These are phyloP conservation scores for Eristalis arbustorum DNA, from an alignment of 2,888 invertebrate species.

Conservation along the genomic window DNA sequence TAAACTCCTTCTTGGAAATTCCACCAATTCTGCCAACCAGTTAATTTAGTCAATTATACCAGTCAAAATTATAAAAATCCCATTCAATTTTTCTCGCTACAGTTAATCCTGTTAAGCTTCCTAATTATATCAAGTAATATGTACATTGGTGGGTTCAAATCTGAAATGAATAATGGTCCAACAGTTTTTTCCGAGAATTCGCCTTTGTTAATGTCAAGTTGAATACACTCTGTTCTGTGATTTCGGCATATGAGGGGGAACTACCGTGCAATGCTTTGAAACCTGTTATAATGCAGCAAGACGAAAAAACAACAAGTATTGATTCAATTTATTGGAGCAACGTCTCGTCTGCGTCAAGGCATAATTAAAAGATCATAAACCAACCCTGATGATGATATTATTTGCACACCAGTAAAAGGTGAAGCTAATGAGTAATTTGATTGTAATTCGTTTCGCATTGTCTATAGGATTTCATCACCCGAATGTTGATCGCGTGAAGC, in stretches of 20 bases:
- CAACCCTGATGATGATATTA: neutral
- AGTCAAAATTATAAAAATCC: too few species aligned
- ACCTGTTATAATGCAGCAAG: neutral
- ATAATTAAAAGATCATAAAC: conserved; percentile 18
- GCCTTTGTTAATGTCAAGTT: neutral
- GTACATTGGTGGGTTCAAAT: too few species aligned
- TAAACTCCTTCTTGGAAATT: too few species aligned
- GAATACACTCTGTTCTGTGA: neutral
- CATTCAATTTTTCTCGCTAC: too few species aligned
- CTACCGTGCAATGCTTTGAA: neutral
- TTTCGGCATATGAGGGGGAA: neutral
- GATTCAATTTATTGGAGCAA: neutral
- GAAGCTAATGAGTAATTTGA: neutral
- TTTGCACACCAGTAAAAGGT: neutral
- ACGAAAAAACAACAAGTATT: neutral
- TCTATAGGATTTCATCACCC: conserved; percentile 36
- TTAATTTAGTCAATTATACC: too few species aligned
- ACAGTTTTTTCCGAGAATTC: neutral
- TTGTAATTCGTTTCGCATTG: neutral
- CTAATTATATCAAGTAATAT: too few species aligned
- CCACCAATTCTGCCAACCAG: too few species aligned
- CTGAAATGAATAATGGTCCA: neutral
- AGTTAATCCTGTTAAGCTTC: too few species aligned
- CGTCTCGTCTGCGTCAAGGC: neutral
- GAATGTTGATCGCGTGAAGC: conserved; percentile 12